These are phyloP conservation scores for Patella depressa DNA, from an alignment of 2,888 invertebrate genomes.

Conservation along the genomic window DNA sequence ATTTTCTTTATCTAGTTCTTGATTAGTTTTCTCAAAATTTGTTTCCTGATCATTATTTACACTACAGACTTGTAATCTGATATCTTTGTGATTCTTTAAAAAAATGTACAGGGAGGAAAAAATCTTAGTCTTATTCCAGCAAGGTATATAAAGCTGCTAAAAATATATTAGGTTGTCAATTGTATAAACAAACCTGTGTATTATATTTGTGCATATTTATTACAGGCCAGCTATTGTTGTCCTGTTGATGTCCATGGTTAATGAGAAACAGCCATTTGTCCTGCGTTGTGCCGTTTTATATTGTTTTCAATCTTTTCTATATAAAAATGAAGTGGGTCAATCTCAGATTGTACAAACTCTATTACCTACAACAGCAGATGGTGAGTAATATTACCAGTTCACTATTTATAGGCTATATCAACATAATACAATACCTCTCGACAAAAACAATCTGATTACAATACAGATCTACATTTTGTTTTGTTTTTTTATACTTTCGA, in stretches of 20 bases:
- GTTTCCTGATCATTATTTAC: too few relatives aligned
- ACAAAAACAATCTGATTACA: too few relatives aligned
- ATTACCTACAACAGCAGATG: slow-evolving; percentile 87
- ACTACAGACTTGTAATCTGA: too few relatives aligned
- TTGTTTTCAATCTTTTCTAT: slow-evolving; percentile 95
- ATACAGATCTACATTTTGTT: not conserved
- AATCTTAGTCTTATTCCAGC: too few relatives aligned
- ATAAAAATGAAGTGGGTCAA: slow-evolving; percentile 92
- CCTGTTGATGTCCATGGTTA: slow-evolving; percentile 95
- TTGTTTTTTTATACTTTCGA: not conserved
- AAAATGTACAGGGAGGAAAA: too few relatives aligned
- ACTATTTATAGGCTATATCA: not conserved
- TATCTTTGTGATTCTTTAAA: too few relatives aligned
- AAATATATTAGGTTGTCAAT: too few relatives aligned
- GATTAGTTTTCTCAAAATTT: too few relatives aligned
- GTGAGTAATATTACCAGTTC: slow-evolving; percentile 59
- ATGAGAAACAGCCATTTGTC: slow-evolving; percentile 94
- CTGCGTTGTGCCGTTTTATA: slow-evolving; percentile 95
- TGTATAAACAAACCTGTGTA: too few relatives aligned
- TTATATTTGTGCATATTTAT: slow-evolving; percentile 17
- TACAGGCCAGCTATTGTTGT: slow-evolving; percentile 91
- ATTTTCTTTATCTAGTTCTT: too few relatives aligned
- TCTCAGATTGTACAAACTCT: slow-evolving; percentile 91
- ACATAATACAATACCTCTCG: not conserved
- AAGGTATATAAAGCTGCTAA: too few relatives aligned